These are phyloP conservation scores for Chaetodon trifasciatus DNA, from an alignment of 2,797 vertebrate species.

Conservation along the genomic window DNA sequence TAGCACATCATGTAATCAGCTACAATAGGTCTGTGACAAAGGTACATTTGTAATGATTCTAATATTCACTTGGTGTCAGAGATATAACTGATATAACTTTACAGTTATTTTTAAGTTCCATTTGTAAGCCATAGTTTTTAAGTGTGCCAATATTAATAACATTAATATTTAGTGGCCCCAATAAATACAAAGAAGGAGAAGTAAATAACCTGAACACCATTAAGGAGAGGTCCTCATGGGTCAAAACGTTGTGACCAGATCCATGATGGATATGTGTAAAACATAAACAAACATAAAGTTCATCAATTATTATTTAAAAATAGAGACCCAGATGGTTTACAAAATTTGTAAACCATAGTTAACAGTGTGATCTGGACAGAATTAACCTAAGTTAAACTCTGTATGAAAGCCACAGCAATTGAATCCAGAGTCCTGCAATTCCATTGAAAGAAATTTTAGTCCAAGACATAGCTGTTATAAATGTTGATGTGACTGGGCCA, in stretches of 20 bases:
- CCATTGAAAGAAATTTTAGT: background rate
- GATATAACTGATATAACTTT: conserved; percentile 6
- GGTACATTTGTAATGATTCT: background rate
- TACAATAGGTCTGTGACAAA: conserved; percentile 20
- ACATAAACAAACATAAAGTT: background rate
- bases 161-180: background rate
- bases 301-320: background rate
- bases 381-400: background rate
- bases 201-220: conserved; percentile 16
- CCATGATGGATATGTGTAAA: background rate
- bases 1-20: conserved; percentile 33
- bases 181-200: background rate
- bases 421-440: background rate
- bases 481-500: background rate
- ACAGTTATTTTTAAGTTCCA: background rate
- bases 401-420: background rate
- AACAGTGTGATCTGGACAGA: background rate
- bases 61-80: conserved; percentile 18
- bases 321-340: background rate
- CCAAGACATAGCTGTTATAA: background rate
- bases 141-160: background rate
- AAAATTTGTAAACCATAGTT: no score
- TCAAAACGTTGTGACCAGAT: background rate
- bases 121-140: conserved; percentile 17
- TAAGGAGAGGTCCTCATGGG: background rate